Conservation (phyloP, 2,888 invertebrate species). For the Pyrrhia umbra region DNA sequence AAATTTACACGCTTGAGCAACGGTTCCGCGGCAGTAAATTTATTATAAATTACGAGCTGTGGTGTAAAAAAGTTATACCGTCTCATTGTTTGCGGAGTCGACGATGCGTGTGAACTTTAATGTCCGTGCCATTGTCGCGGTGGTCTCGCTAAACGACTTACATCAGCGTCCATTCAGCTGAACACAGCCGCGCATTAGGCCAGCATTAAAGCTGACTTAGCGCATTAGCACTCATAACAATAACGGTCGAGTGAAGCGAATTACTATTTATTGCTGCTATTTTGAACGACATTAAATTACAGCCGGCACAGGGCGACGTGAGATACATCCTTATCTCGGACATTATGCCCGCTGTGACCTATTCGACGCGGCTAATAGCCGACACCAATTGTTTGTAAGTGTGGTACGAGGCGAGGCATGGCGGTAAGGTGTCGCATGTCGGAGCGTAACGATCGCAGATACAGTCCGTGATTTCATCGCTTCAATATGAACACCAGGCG, state of each 20-base stretch:
- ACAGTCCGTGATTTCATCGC: constrained; percentile 64
- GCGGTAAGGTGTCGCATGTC: constrained; percentile 30
- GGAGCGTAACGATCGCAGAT: constrained; percentile 59
- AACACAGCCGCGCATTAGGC: constrained; percentile 70
- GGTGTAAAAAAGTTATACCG: constrained; percentile 71
- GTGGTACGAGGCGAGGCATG: constrained; percentile 46
- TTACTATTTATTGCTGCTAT: constrained; percentile 78
- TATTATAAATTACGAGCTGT: constrained; percentile 77
- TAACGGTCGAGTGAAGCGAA: constrained; percentile 73
- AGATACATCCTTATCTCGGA: constrained; percentile 68
- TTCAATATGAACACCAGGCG: constrained; percentile 64
- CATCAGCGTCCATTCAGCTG: constrained; percentile 70
- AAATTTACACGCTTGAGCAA: constrained; percentile 75
- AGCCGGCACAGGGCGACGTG: constrained; percentile 58
- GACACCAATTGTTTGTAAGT: constrained; percentile 67
- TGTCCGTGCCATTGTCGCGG: constrained; percentile 67
- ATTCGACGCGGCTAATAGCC: constrained; percentile 67
- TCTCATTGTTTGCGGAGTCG: constrained; percentile 75
- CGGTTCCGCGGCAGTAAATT: constrained; percentile 69
- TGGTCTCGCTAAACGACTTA: constrained; percentile 69
- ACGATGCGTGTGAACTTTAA: constrained; percentile 80
- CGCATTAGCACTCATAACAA: constrained; percentile 80
- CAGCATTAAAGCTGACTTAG: constrained; percentile 73
- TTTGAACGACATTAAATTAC: constrained; percentile 75
- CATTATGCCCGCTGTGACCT: constrained; percentile 73